Conservation (phyloP, 2,888 invertebrate genomes). For the Plusia festucae region DNA sequence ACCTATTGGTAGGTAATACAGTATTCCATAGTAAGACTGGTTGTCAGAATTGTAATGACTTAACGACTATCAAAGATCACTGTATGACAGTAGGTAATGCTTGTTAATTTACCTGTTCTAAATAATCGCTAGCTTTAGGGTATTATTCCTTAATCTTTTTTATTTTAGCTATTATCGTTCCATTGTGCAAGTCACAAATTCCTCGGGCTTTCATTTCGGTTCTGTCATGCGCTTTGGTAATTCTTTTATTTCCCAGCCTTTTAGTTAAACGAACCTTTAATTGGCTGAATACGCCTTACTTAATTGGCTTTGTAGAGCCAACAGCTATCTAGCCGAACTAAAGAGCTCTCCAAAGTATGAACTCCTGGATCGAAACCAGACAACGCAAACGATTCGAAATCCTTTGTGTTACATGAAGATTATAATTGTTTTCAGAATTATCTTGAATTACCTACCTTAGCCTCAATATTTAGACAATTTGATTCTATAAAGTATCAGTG, state of each 20-base stretch:
- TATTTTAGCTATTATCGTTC: conserved; percentile 2
- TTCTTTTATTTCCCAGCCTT: conserved; percentile 1
- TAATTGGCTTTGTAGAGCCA: conserved; percentile 4
- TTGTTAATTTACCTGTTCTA: neutral
- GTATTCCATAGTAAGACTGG: no score
- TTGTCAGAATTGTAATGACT: no score
- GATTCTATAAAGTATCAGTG: neutral
- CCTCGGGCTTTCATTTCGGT: conserved; percentile 1
- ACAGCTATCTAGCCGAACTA: conserved; percentile 4
- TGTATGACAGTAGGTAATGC: no score
- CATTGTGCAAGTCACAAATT: neutral
- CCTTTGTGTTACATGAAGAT: neutral
- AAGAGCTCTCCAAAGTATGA: neutral
- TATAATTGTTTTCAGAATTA: no score
- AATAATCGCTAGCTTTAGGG: conserved; percentile 1
- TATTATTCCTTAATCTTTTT: neutral
- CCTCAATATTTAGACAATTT: neutral
- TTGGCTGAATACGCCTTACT: conserved; percentile 4
- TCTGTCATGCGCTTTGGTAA: neutral
- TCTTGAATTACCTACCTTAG: neutral
- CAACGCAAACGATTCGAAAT: neutral
- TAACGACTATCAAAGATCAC: no score
- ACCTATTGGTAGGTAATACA: no score
- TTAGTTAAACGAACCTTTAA: neutral
- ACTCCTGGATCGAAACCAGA: neutral